Conservation (phyloP, 2,113 vertebrate species). For the Callipepla squamata region DNA sequence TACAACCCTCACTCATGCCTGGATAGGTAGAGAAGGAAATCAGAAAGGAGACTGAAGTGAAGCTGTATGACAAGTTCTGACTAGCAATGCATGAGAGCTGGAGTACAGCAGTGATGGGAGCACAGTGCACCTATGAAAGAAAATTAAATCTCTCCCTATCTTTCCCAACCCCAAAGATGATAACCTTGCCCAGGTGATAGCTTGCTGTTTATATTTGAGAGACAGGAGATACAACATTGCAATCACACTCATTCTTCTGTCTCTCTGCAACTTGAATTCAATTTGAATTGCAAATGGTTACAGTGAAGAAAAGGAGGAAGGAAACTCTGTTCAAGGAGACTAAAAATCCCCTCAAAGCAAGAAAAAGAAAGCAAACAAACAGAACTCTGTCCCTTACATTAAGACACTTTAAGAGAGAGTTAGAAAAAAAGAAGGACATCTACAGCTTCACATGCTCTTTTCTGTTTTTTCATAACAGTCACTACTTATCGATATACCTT, state of each 20-base stretch:
- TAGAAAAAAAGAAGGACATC: not conserved
- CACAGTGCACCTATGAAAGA: not conserved
- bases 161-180: not conserved
- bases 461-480: not conserved
- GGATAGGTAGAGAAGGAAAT: not conserved
- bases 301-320: not conserved
- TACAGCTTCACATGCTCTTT: not conserved
- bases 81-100: not conserved
- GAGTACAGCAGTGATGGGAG: not conserved
- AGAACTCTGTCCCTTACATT: not conserved
- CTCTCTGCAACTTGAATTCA: not conserved
- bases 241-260: not conserved
- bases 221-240: not conserved
- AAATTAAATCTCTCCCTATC: not conserved
- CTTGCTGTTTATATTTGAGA: not conserved
- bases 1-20: not conserved
- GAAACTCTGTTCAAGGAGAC: not conserved
- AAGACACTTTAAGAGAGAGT: not conserved
- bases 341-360: fast-evolving
- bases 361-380: not conserved
- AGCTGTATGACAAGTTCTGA: not conserved
- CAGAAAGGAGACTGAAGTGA: not conserved
- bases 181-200: not conserved
- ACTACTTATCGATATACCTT: not conserved
- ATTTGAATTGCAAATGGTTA: not conserved